phyloP scores from a whole-genome alignment of 2,888 invertebrate genomes.

The Trypoxylon attenuatum region DNA sequence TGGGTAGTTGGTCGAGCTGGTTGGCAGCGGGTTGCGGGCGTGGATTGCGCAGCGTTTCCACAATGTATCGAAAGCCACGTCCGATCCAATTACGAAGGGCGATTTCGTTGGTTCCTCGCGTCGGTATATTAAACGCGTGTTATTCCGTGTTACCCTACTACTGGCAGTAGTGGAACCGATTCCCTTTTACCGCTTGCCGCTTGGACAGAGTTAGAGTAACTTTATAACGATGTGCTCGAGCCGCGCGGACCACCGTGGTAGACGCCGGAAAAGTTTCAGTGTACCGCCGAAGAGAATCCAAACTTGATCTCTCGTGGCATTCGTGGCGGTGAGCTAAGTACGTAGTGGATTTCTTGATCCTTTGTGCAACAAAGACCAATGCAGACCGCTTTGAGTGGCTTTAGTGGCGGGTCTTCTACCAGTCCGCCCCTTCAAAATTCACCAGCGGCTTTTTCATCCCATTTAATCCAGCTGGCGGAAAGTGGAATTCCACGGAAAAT shows the following conservation, averaged over 20 bases:
- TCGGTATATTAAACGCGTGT: slow-evolving; percentile 25
- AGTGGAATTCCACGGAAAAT: neutral
- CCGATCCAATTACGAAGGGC: slow-evolving; percentile 27
- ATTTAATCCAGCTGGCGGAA: neutral
- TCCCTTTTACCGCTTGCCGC: neutral
- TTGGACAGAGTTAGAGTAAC: neutral
- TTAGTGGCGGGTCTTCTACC: no score
- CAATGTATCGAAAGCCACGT: slow-evolving; percentile 1
- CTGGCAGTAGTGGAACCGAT: neutral
- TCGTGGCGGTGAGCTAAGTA: neutral
- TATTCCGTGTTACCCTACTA: slow-evolving; percentile 23
- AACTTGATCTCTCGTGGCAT: neutral
- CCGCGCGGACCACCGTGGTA: neutral
- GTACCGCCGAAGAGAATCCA: neutral
- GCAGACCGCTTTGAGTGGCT: no score
- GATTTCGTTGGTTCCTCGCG: slow-evolving; percentile 23
- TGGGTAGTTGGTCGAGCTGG: no score
- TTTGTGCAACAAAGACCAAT: no score
- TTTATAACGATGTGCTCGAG: neutral
- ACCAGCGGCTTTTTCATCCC: neutral
- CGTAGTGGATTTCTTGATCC: no score
- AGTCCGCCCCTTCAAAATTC: neutral
- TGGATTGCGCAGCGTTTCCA: neutral
- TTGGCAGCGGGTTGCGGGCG: neutral
- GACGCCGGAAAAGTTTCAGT: neutral